Evolutionary conservation across 2,888 invertebrate species (phyloP), one percentile per base, ranked within the genome.

Genomic region (Xylocampa areola): DNA sequence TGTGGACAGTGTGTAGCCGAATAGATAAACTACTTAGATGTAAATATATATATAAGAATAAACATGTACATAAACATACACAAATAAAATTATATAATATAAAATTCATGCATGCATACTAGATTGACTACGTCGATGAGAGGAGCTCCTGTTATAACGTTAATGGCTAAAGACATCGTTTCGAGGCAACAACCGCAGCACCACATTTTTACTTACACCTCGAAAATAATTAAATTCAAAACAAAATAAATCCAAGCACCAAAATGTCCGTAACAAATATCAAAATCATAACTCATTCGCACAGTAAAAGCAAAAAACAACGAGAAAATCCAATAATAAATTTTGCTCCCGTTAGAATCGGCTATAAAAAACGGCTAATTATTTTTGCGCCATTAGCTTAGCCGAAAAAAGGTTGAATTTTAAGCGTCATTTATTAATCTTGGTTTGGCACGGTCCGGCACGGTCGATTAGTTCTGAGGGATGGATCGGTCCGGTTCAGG

Each of bases 351-450:
- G 64, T 75, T 79, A 73, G 73, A 68, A 70, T 39, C 52, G 57
- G 61, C 54, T 55, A 82, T 89, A 91, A 91, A 92, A 89, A 92
- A 81, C 72, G 81, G 80, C 86, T 90, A 88, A 92, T 93, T 91
- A 91, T 80, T 81, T 84, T 71, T 80, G 91, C 75, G 49, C 86
- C 93, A 94, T 94, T 93, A 94, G 89, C 74, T 85, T 77, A 68
- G 82, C 93, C 92, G 90, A 92, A 94, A 94, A 94, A 94, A 94
- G 93, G 93, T 89, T 88, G 80, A 88, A 83, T 87, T 86, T 90
- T 90, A 88, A 91, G 90, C 91, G 76, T 84, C 89, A 91, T 93
- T 93, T 91, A 89, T 93, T 92, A 92, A 93, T 90, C 90, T 87
- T 82, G 78, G 78, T 77, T 79, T 62, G 43, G 72, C 72, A 73